Conservation (phyloP, 2,113 vertebrate species). For the Lamprotornis superbus region DNA sequence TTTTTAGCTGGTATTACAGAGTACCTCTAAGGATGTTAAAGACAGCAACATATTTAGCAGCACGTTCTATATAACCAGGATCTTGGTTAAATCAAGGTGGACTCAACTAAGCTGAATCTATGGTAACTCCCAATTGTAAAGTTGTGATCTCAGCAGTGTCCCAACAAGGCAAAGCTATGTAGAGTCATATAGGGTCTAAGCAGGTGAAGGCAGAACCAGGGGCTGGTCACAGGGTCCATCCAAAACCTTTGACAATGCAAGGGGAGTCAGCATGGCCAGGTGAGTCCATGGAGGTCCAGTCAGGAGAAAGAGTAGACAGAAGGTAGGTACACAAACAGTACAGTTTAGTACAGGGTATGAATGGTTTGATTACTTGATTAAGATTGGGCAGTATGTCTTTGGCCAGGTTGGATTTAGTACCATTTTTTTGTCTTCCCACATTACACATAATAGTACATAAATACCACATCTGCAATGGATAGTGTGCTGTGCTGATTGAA, state of each 20-base stretch:
- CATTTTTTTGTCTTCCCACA: neutral
- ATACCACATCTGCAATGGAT: neutral
- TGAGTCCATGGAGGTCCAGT: neutral
- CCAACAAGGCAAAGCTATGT: neutral
- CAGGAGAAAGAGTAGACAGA: neutral
- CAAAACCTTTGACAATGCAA: neutral
- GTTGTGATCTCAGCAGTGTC: neutral
- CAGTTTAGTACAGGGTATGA: neutral
- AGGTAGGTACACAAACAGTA: neutral
- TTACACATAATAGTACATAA: neutral
- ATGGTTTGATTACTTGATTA: rapidly evolving
- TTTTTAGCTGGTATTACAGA: neutral
- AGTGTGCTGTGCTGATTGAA: neutral
- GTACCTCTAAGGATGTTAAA: neutral
- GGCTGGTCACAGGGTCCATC: neutral
- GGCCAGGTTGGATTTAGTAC: neutral
- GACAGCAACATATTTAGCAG: neutral
- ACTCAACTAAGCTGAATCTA: neutral
- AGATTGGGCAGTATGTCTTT: neutral
- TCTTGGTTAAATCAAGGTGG: neutral
- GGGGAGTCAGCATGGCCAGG: neutral
- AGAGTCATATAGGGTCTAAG: neutral
- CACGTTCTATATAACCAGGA: neutral
- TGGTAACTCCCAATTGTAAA: neutral
- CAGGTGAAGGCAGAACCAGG: neutral